Evolutionary conservation across 2,888 invertebrate species (phyloP).

Genomic region (Calliphora vomitoria): DNA sequence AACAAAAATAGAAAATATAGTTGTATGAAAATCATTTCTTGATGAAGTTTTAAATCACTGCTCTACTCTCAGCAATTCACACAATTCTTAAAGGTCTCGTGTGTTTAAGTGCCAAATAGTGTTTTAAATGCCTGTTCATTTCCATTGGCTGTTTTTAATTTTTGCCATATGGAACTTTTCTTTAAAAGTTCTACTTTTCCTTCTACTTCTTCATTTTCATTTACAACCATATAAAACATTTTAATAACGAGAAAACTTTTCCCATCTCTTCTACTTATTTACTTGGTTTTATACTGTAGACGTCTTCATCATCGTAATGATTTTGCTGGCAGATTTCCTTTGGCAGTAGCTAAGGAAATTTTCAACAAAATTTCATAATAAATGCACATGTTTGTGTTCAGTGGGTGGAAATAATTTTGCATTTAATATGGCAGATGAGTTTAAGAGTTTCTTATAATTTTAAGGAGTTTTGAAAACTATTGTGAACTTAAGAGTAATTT

Average conservation of each 20-base stretch:
- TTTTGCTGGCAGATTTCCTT: not conserved
- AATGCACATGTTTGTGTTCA: constrained; percentile 58
- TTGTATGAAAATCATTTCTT: too few relatives aligned
- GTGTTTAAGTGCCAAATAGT: constrained; percentile 21
- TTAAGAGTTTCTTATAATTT: constrained; percentile 33
- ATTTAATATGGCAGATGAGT: constrained; percentile 58
- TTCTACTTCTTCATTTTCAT: constrained; percentile 26
- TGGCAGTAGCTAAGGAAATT: constrained; percentile 8
- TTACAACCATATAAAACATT: constrained; percentile 63
- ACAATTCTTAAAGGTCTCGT: not conserved
- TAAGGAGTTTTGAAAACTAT: not conserved
- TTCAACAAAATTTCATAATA: not conserved
- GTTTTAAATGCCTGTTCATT: constrained; percentile 40
- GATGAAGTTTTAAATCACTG: constrained; percentile 21
- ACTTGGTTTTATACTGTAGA: constrained; percentile 25
- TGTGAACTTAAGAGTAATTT: too few relatives aligned
- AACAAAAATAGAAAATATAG: constrained; percentile 33
- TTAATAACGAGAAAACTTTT: constrained; percentile 72
- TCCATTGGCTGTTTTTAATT: constrained; percentile 18
- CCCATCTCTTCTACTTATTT: constrained; percentile 29
- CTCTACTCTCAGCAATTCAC: too few relatives aligned
- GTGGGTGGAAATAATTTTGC: constrained; percentile 70
- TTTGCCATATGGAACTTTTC: constrained; percentile 31
- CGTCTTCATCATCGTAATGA: constrained; percentile 22
- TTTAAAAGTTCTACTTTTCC: constrained; percentile 17